phyloP scores from a whole-genome alignment of 2,888 invertebrate species.

The Amiota minor region DNA sequence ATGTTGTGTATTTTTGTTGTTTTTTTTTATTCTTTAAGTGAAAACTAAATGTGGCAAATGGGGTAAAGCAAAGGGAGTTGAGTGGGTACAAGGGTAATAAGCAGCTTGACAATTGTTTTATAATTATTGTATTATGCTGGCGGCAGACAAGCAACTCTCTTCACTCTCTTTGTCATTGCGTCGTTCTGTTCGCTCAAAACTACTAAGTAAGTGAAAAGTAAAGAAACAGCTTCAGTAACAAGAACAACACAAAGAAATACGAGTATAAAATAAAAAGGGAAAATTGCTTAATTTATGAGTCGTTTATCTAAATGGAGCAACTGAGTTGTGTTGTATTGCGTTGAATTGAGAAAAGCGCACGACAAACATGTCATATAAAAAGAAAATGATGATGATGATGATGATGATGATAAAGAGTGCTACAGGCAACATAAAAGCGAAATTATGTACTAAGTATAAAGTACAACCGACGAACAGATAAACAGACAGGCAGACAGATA shows the following conservation, averaged over 20 bases:
- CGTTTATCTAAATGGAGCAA: conserved; percentile 65
- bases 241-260: conserved; percentile 14
- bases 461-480: background rate
- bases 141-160: conserved; percentile 9
- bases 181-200: background rate
- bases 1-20: background rate
- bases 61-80: too few relatives aligned
- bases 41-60: conserved; percentile 5
- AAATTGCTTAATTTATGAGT: conserved; percentile 66
- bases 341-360: too few relatives aligned
- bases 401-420: too few relatives aligned
- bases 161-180: too few relatives aligned
- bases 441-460: too few relatives aligned
- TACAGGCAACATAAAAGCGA: too few relatives aligned
- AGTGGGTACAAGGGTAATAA: conserved; percentile 5
- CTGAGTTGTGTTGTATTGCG: background rate
- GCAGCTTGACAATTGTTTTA: conserved; percentile 60
- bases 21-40: background rate
- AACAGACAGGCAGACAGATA: background rate
- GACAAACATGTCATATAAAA: too few relatives aligned
- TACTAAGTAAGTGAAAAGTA: conserved; percentile 28
- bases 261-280: conserved; percentile 53
- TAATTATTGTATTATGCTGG: conserved; percentile 55
- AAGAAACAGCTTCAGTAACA: background rate
- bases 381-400: too few relatives aligned